phyloP scores from a whole-genome alignment of 2,113 vertebrate genomes.

The Pampusana beccarii region DNA sequence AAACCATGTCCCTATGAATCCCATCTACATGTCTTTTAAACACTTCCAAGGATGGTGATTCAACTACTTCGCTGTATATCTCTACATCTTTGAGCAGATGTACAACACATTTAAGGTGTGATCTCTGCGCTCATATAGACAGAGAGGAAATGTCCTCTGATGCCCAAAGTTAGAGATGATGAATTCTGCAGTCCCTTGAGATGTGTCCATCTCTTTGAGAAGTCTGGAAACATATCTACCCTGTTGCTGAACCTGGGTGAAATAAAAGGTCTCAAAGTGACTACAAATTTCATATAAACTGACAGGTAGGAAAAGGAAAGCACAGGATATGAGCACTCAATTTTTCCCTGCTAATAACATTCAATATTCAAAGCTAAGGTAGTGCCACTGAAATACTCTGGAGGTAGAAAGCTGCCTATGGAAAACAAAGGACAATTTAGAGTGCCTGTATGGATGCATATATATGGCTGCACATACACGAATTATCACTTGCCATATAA shows the following conservation, averaged over 20 bases:
- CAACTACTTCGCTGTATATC: too few relatives aligned
- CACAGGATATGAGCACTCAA: background rate
- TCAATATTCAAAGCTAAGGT: background rate
- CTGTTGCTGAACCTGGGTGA: background rate
- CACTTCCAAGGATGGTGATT: too few relatives aligned
- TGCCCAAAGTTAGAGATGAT: background rate
- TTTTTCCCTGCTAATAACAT: background rate
- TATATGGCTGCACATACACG: background rate
- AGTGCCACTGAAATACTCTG: background rate
- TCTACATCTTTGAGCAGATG: background rate
- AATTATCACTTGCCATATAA: background rate
- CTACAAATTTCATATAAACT: background rate
- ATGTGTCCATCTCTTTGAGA: background rate
- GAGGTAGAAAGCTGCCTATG: background rate
- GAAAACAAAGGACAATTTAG: background rate
- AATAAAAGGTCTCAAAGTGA: background rate
- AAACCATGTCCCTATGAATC: too few relatives aligned
- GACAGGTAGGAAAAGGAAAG: background rate
- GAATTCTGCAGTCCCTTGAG: background rate
- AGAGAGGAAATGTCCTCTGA: background rate
- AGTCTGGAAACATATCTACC: background rate
- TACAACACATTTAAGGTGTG: background rate
- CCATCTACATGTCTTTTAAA: too few relatives aligned
- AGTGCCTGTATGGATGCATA: fast-evolving
- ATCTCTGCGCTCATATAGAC: fast-evolving